Percentiles rank a stretch among this genome's conserved stretches.
Evolutionary conservation across 2,113 vertebrate genomes (phyloP).

Genomic region (Emydura subglobosa): DNA sequence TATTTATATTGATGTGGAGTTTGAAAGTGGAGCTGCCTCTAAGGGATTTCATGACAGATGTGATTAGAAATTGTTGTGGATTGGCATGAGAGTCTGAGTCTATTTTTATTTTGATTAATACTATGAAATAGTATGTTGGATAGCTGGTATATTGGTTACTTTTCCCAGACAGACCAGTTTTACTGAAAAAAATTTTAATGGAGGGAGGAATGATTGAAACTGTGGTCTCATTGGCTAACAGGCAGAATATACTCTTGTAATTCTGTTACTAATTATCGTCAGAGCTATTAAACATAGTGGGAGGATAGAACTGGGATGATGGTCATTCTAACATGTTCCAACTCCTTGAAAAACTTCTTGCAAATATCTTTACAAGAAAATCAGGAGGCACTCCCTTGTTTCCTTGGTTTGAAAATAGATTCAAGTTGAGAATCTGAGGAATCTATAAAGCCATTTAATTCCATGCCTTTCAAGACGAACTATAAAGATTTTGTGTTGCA

Average conservation of each 20-base stretch:
- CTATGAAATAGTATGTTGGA: not conserved
- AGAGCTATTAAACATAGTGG: not conserved
- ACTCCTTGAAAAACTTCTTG: not conserved
- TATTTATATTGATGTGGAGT: not conserved
- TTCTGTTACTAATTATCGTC: not conserved
- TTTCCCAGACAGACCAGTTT: not conserved
- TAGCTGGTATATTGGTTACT: not conserved
- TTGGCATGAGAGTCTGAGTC: not conserved
- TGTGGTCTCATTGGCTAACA: not conserved
- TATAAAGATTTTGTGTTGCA: not conserved
- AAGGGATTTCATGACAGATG: not conserved
- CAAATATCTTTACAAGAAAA: not conserved
- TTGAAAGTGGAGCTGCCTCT: not conserved
- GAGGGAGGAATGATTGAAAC: not conserved
- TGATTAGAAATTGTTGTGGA: not conserved
- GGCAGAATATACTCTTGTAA: not conserved
- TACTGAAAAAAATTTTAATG: not conserved
- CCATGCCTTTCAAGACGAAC: not conserved
- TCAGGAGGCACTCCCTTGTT: not conserved
- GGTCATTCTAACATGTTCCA: not conserved
- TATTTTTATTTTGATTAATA: not conserved
- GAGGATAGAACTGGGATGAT: not conserved
- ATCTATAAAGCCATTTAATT: not conserved
- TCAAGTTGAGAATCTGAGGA: not conserved
- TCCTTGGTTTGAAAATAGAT: not conserved